These are phyloP conservation scores for Brachionus manjavacas DNA, from an alignment of 1,140 invertebrate species.

Conservation along the genomic window DNA sequence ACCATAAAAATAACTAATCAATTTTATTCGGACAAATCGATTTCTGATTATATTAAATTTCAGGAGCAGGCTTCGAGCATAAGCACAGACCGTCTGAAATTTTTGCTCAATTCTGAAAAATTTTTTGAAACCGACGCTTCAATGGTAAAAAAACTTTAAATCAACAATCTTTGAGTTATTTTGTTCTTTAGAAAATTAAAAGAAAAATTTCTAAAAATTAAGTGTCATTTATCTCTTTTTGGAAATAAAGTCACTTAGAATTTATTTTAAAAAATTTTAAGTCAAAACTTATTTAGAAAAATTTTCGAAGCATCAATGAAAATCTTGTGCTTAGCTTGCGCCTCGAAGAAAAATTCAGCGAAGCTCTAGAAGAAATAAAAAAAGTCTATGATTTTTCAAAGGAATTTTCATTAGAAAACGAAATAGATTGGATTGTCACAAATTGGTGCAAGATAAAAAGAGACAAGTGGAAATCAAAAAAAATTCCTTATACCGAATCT, in stretches of 20 bases:
- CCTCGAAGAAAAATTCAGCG: constrained; percentile 1
- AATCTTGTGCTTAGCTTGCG: constrained; percentile 23
- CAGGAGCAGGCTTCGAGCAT: not conserved
- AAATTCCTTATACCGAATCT: not conserved
- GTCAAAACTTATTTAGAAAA: not conserved
- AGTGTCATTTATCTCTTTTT: not conserved
- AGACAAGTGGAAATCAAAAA: constrained; percentile 12
- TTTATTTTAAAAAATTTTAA: not conserved
- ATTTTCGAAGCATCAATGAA: constrained; percentile 10
- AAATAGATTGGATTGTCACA: not conserved
- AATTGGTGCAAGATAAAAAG: constrained; percentile 41
- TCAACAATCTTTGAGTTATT: no score
- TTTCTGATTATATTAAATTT: constrained; percentile 15
- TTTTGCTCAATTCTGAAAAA: not conserved
- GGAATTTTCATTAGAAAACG: not conserved
- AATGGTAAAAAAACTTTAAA: not conserved
- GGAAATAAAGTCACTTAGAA: not conserved
- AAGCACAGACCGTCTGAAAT: not conserved
- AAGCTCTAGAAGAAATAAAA: constrained; percentile 20
- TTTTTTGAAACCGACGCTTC: not conserved
- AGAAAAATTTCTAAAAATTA: not conserved
- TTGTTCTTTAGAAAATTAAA: no score
- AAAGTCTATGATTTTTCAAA: not conserved
- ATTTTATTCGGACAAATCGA: constrained; percentile 16
- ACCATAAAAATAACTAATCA: not conserved